A percentile compares a stretch with the other conserved stretches of the same genome.
Conservation (phyloP, 2,888 invertebrate species). For the Agapetus fuscipes region DNA sequence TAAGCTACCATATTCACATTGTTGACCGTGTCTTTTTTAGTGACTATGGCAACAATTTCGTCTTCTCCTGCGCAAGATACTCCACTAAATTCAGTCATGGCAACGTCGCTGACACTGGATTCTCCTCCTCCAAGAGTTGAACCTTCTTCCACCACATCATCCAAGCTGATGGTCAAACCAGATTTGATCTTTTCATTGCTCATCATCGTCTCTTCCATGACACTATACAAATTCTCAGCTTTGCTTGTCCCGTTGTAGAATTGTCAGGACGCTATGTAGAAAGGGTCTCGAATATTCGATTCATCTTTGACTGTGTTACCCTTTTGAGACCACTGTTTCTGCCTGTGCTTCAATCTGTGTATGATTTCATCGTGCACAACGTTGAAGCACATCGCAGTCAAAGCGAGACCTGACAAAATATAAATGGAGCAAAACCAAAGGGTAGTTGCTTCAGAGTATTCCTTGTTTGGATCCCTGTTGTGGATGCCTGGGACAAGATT, state of each 20-base stretch:
- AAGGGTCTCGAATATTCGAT: constrained; percentile 52
- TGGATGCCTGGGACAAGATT: constrained; percentile 68
- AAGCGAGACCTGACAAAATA: constrained; percentile 76
- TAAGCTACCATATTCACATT: constrained; percentile 44
- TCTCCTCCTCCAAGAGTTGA: constrained; percentile 30
- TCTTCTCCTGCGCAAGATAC: constrained; percentile 34
- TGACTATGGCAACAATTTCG: constrained; percentile 43
- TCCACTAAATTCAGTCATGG: constrained; percentile 15
- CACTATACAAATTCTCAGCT: constrained; percentile 48
- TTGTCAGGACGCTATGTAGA: constrained; percentile 66
- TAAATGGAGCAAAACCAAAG: constrained; percentile 85
- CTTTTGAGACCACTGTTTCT: constrained; percentile 52
- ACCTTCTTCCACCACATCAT: constrained; percentile 36
- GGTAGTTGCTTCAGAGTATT: constrained; percentile 56
- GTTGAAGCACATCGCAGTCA: constrained; percentile 86
- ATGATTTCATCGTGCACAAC: constrained; percentile 83
- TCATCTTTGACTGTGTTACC: constrained; percentile 57
- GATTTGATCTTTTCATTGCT: constrained; percentile 11
- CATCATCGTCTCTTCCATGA: constrained; percentile 38
- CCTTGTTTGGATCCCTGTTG: constrained; percentile 31
- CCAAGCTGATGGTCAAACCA: constrained; percentile 29
- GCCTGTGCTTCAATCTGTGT: constrained; percentile 66
- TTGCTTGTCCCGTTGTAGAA: constrained; percentile 48
- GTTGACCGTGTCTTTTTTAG: constrained; percentile 41
- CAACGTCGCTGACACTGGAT: constrained; percentile 28